These are phyloP conservation scores for Sphecodes monilicornis DNA, from an alignment of 2,888 invertebrate genomes.

Conservation along the genomic window DNA sequence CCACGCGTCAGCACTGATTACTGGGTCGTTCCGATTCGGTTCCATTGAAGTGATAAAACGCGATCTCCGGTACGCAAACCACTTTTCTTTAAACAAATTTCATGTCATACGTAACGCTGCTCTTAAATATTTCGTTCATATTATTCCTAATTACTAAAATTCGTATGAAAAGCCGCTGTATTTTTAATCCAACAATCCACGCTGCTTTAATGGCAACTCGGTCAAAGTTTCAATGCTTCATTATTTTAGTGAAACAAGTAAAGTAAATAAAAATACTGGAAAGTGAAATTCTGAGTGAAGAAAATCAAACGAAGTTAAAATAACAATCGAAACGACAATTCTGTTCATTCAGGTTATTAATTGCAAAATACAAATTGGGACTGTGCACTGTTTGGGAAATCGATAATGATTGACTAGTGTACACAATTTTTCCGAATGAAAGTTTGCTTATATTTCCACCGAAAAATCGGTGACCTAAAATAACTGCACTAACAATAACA, in stretches of 20 bases:
- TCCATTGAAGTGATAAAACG: background rate
- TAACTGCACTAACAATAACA: background rate
- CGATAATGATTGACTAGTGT: background rate
- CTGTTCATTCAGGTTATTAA: background rate
- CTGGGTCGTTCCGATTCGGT: background rate
- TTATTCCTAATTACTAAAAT: background rate
- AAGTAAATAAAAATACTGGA: background rate
- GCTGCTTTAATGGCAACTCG: too few species aligned
- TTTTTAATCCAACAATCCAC: too few species aligned
- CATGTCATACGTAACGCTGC: background rate
- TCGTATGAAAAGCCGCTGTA: background rate
- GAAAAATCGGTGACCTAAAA: background rate
- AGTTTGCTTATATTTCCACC: background rate
- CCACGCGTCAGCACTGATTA: slow-evolving; percentile 23
- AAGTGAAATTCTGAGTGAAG: background rate
- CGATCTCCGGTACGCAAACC: background rate
- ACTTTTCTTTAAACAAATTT: background rate
- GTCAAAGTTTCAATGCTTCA: background rate
- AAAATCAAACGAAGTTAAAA: background rate
- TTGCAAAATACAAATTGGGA: background rate
- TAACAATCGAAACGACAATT: background rate
- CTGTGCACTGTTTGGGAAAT: background rate
- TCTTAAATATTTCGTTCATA: background rate
- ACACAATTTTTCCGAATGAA: background rate
- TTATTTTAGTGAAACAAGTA: background rate